Percentiles rank a stretch among this genome's conserved stretches.
Conservation (phyloP, 2,888 invertebrate genomes). For the Troides oblongomaculatus region DNA sequence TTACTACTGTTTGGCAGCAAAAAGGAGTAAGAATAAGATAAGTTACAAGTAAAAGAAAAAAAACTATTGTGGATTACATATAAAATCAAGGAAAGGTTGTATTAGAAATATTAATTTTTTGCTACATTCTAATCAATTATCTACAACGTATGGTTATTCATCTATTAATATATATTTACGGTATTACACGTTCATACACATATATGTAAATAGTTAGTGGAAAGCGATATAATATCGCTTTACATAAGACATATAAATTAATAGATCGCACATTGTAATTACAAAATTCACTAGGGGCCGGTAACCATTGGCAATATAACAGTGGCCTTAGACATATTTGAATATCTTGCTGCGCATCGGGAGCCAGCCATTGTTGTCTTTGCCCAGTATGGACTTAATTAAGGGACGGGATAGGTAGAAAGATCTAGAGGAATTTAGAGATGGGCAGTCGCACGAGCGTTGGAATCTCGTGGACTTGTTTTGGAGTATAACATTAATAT, state of each 20-base stretch:
- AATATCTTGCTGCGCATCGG: conserved; percentile 77
- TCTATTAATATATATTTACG: no score
- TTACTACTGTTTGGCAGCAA: no score
- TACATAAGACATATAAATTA: conserved; percentile 8
- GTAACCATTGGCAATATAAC: conserved; percentile 70
- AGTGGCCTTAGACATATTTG: conserved; percentile 76
- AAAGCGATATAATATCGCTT: neutral
- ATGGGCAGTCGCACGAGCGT: conserved; percentile 40
- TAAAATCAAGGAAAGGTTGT: no score
- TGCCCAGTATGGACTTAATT: conserved; percentile 79
- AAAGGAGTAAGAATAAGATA: no score
- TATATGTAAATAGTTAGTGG: no score
- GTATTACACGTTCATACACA: no score
- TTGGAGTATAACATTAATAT: conserved; percentile 2
- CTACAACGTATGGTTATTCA: no score
- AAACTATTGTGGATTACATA: no score
- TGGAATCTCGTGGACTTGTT: conserved; percentile 22
- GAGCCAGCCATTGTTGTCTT: conserved; percentile 69
- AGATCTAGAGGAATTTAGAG: conserved; percentile 73
- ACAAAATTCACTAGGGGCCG: conserved; percentile 45
- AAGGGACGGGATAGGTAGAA: conserved; percentile 65
- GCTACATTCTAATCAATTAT: no score
- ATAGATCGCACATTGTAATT: conserved; percentile 24
- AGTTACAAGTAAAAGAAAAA: no score
- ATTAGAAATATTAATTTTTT: no score